phyloP scores from a whole-genome alignment of 2,113 vertebrate species.

The Sula dactylatra region DNA sequence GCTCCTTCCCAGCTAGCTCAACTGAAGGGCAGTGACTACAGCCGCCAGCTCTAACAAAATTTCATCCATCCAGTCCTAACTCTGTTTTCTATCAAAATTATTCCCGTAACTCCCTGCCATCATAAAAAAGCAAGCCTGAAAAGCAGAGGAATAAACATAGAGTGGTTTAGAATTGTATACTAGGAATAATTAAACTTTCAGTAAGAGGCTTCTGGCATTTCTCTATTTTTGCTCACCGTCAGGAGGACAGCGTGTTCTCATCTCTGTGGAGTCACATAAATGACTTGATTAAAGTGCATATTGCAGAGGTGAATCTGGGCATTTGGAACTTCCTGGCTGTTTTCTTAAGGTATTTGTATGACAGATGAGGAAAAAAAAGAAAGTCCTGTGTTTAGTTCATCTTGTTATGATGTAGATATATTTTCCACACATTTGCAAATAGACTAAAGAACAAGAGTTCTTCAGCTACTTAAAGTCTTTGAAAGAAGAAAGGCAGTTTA shows the following conservation, averaged over 20 bases:
- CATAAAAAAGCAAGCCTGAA: constrained; percentile 6
- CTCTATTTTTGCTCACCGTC: constrained; percentile 6
- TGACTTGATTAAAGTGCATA: constrained; percentile 19
- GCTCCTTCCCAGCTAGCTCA: not conserved
- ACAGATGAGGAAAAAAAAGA: not conserved
- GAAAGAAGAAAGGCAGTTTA: constrained; percentile 60
- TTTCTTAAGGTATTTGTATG: constrained; percentile 39
- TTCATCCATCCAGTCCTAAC: not conserved
- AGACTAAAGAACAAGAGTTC: constrained; percentile 36
- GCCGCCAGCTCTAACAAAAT: not conserved
- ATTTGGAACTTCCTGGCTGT: constrained; percentile 34
- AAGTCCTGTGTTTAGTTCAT: not conserved
- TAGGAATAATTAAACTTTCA: constrained; percentile 3
- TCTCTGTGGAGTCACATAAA: constrained; percentile 4
- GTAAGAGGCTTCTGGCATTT: constrained; percentile 20
- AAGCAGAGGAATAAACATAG: not conserved
- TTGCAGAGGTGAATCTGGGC: constrained; percentile 12
- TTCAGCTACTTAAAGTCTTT: constrained; percentile 48
- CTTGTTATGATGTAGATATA: not conserved
- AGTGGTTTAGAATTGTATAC: not conserved
- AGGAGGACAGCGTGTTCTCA: constrained; percentile 44
- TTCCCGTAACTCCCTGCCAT: not conserved
- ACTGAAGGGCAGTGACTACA: not conserved
- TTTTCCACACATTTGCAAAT: constrained; percentile 45
- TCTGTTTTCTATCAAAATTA: constrained; percentile 16